A percentile compares a stretch with the other conserved stretches of the same genome.
These are phyloP conservation scores for Hydractinia symbiolongicarpus DNA, from an alignment of 30 jellyfish, hydroid and myxozoan genomes.

Conservation along the genomic window DNA sequence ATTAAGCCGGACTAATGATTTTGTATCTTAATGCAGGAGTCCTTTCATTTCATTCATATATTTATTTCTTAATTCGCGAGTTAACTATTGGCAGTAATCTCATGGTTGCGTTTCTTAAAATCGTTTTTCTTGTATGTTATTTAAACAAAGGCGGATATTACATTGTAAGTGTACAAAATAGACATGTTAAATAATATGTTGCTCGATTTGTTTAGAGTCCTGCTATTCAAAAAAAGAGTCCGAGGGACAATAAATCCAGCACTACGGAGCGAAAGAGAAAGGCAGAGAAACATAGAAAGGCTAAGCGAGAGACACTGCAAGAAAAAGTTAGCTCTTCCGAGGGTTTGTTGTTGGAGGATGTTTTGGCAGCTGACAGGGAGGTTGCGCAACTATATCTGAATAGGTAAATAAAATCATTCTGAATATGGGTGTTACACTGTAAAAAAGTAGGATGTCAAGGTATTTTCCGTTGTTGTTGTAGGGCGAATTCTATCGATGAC, in stretches of 20 bases:
- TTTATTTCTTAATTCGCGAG: no score
- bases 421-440: no score
- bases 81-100: no score
- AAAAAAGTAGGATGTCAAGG: no score
- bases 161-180: neutral
- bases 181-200: neutral
- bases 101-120: no score
- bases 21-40: no score
- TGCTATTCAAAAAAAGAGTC: neutral
- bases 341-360: constrained; percentile 86
- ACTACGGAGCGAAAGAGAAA: neutral
- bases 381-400: constrained; percentile 82
- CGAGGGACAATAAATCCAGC: neutral
- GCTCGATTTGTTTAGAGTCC: neutral
- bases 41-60: no score
- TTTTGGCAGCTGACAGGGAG: constrained; percentile 73
- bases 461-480: neutral
- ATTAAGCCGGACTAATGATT: no score
- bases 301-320: neutral
- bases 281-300: neutral
- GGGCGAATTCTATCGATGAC: constrained; percentile 36
- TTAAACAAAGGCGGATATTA: no score
- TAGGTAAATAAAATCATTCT: constrained; percentile 32
- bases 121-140: no score
- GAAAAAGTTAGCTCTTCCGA: constrained; percentile 31